A percentile compares a stretch with the other conserved stretches of the same genome.
Evolutionary conservation across 2,888 invertebrate genomes (phyloP).

Genomic region (Alloplasta piceator): DNA sequence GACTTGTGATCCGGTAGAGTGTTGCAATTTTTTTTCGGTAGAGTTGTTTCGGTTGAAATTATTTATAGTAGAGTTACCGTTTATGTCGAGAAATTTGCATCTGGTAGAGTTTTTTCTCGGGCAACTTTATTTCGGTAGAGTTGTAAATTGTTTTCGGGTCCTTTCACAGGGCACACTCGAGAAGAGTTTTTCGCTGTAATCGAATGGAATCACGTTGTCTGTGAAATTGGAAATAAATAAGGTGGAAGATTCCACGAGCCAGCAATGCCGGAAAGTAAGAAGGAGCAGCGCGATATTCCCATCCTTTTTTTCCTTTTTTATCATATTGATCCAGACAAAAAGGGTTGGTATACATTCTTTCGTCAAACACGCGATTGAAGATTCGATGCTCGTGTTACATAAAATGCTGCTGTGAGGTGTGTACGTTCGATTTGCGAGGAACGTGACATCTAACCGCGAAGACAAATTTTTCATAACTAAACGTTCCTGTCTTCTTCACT

Average conservation of each 20-base stretch:
- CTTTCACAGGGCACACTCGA: no score
- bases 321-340: conserved; percentile 14
- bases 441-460: conserved; percentile 54
- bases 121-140: no score
- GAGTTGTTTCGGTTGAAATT: no score
- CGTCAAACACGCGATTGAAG: conserved; percentile 25
- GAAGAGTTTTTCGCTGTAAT: no score
- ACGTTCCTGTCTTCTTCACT: conserved; percentile 15
- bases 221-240: background rate
- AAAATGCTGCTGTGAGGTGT: no score
- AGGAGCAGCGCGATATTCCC: background rate
- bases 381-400: conserved; percentile 14
- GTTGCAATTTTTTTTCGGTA: no score
- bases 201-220: background rate
- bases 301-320: conserved; percentile 8
- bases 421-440: background rate
- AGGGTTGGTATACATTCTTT: conserved; percentile 30
- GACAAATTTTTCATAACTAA: conserved; percentile 24
- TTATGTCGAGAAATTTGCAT: no score
- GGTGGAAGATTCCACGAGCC: background rate
- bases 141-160: no score
- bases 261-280: background rate
- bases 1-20: no score
- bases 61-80: no score
- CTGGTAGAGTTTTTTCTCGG: no score